Percentiles rank a stretch among this genome's conserved stretches.
These are phyloP conservation scores for Tachystola acroxantha DNA, from an alignment of 2,888 invertebrate genomes.

Conservation along the genomic window DNA sequence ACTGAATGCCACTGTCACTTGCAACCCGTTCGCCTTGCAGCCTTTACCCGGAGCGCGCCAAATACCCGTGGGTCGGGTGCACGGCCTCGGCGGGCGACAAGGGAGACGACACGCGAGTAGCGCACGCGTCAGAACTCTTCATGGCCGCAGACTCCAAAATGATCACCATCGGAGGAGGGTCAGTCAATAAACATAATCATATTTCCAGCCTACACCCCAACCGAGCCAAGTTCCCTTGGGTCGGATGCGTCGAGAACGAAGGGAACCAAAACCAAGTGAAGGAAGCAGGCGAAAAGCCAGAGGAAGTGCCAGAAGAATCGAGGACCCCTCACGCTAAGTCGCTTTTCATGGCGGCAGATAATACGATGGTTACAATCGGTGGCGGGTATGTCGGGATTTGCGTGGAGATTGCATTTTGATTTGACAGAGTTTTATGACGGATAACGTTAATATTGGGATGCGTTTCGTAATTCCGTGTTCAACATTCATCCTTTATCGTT, in stretches of 20 bases:
- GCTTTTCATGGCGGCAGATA: constrained; percentile 96
- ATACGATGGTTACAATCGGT: constrained; percentile 94
- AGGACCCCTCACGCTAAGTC: constrained; percentile 85
- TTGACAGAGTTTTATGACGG: too few relatives aligned
- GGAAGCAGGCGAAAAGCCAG: constrained; percentile 86
- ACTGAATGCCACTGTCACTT: constrained; percentile 1
- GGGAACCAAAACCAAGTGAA: constrained; percentile 2
- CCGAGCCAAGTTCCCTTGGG: constrained; percentile 94
- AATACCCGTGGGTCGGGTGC: constrained; percentile 96
- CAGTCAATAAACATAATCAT: constrained; percentile 35
- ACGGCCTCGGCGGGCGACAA: constrained; percentile 57
- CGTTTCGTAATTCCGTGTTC: not conserved
- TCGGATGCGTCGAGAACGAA: constrained; percentile 87
- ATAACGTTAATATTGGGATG: not conserved
- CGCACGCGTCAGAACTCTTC: constrained; percentile 94
- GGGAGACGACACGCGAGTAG: constrained; percentile 80
- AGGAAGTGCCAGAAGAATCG: too few relatives aligned
- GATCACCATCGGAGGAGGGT: constrained; percentile 98
- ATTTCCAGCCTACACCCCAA: constrained; percentile 83
- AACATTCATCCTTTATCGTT: too few relatives aligned
- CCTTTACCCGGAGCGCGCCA: constrained; percentile 91
- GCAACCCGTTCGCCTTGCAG: constrained; percentile 40
- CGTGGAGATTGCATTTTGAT: not conserved
- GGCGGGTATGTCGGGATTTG: constrained; percentile 89
- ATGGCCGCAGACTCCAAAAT: constrained; percentile 97